A percentile compares a stretch with the other conserved stretches of the same genome.
Conservation (phyloP, 1,140 invertebrate species). For the Oncopeltus fasciatus region DNA sequence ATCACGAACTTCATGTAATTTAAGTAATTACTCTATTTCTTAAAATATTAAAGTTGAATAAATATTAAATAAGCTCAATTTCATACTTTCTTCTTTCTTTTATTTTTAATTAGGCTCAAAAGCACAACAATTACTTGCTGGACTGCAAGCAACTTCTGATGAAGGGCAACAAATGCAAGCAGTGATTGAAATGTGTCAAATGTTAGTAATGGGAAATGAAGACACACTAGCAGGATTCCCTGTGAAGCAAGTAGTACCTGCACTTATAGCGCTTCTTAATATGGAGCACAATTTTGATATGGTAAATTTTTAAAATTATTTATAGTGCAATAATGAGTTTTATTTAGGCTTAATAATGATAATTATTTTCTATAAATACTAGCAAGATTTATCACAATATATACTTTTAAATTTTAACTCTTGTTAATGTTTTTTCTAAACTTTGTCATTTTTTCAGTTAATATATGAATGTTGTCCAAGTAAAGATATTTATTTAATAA, state of each 20-base stretch:
- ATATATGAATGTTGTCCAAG: too few relatives aligned
- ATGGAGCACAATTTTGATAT: constrained; percentile 99
- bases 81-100: too few relatives aligned
- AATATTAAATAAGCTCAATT: background rate
- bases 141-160: constrained; percentile 83
- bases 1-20: too few relatives aligned
- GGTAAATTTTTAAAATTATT: constrained; percentile 40
- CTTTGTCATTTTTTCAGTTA: too few relatives aligned
- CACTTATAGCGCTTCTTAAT: constrained; percentile 70
- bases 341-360: too few relatives aligned
- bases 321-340: too few relatives aligned
- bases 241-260: constrained; percentile 92
- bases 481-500: too few relatives aligned
- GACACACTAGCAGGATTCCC: constrained; percentile 96
- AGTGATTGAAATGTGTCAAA: constrained; percentile 96
- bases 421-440: too few relatives aligned
- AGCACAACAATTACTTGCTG: constrained; percentile 84
- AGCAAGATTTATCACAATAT: too few relatives aligned
- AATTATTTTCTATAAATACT: too few relatives aligned
- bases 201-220: constrained; percentile 98
- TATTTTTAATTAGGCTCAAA: constrained; percentile 74
- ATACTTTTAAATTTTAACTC: too few relatives aligned
- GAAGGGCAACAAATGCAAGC: constrained; percentile 94
- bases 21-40: background rate
- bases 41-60: background rate